Conservation (phyloP, 2,797 vertebrate species). For the Xiphorhynchus erythropygius region DNA sequence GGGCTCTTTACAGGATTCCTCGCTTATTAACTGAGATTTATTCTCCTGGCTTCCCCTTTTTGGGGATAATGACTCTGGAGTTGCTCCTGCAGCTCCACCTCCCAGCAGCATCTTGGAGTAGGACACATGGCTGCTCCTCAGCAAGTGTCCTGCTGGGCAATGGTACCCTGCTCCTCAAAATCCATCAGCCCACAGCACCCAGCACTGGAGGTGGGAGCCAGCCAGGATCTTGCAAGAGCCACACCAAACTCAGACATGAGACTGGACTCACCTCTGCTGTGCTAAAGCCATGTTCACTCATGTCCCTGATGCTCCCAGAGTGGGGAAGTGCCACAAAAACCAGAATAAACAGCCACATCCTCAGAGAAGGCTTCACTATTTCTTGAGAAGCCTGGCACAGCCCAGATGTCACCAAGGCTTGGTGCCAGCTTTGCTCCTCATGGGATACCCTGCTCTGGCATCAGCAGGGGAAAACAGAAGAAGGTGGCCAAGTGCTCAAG, state of each 20-base stretch:
- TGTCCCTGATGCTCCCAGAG: neutral
- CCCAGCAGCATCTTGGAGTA: neutral
- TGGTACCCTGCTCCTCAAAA: neutral
- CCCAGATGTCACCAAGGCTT: neutral
- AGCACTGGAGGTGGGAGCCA: neutral
- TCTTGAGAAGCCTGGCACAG: neutral
- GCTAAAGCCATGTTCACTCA: neutral
- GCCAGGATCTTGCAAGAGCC: neutral
- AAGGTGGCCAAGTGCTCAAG: neutral
- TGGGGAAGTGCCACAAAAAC: neutral
- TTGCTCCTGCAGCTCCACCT: neutral
- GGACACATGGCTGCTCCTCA: neutral
- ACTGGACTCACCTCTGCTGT: neutral
- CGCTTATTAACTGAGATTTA: slow-evolving; percentile 6
- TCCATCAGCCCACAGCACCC: accelerated
- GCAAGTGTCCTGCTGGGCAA: neutral
- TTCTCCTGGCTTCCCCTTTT: neutral
- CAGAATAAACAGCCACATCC: neutral
- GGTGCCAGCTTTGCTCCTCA: neutral
- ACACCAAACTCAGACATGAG: accelerated
- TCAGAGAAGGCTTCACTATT: neutral
- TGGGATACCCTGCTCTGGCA: neutral
- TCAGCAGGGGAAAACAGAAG: neutral
- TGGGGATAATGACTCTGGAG: neutral
- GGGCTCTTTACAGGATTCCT: neutral